These are phyloP conservation scores for Drosophila tropicalis DNA, from an alignment of 1,140 invertebrate genomes.

Conservation along the genomic window DNA sequence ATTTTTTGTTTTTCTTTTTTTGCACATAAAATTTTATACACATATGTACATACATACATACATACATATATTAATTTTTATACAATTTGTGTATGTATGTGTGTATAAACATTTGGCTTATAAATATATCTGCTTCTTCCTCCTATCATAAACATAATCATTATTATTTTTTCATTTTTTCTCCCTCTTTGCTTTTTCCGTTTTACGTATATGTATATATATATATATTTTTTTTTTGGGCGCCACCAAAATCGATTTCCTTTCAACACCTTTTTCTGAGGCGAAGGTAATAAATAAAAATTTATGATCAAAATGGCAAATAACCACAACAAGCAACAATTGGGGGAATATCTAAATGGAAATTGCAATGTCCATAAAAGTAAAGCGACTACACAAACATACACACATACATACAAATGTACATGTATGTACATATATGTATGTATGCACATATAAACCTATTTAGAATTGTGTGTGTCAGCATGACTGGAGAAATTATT, in stretches of 20 bases:
- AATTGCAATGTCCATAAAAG: slow-evolving; percentile 7
- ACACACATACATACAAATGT: too few species aligned
- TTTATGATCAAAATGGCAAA: slow-evolving; percentile 45
- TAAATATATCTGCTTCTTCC: slow-evolving; percentile 25
- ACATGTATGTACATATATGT: background rate
- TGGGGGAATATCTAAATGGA: slow-evolving; percentile 7
- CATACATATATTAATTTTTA: slow-evolving; percentile 12
- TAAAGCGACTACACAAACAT: background rate
- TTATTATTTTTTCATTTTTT: slow-evolving; percentile 20
- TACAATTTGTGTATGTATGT: too few species aligned
- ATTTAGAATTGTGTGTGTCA: slow-evolving; percentile 8
- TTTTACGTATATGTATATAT: too few species aligned
- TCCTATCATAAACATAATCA: slow-evolving; percentile 41
- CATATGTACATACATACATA: background rate
- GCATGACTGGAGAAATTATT: background rate
- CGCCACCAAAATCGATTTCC: slow-evolving; percentile 32
- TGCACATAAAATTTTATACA: slow-evolving; percentile 41
- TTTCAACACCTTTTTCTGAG: slow-evolving; percentile 39
- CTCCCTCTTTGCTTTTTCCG: background rate
- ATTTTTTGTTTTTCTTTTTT: slow-evolving; percentile 29
- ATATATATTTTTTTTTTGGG: slow-evolving; percentile 26
- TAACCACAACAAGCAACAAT: slow-evolving; percentile 18
- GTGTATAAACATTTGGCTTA: slow-evolving; percentile 27
- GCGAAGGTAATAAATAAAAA: slow-evolving; percentile 40
- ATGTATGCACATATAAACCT: background rate